Evolutionary conservation across 92 coral and sea anemone species (phyloP).

Genomic region (Blastomussa wellsi): DNA sequence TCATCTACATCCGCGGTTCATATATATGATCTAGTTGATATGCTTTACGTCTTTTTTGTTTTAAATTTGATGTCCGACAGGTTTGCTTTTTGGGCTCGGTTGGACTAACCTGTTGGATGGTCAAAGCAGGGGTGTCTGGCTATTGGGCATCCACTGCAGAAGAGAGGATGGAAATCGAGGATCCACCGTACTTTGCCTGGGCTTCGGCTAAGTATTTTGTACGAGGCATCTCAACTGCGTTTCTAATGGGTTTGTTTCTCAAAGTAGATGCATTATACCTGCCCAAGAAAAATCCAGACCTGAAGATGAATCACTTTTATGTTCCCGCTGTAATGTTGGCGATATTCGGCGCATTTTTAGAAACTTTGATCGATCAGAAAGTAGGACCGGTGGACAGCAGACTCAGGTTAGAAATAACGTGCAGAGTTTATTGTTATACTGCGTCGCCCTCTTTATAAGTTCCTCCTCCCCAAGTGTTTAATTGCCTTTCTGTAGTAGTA

Average conservation of each 20-base stretch:
- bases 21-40: no score
- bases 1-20: no score
- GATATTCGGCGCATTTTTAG: constrained; percentile 40
- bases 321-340: constrained; percentile 54
- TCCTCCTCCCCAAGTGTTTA: no score
- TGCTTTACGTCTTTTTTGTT: no score
- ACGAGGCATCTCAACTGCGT: constrained; percentile 45
- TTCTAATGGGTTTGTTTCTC: constrained; percentile 50
- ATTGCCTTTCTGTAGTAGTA: no score
- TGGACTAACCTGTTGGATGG: constrained; percentile 50
- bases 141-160: constrained; percentile 23
- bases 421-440: no score
- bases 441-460: no score
- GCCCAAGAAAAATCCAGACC: constrained; percentile 19
- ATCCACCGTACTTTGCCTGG: constrained; percentile 20
- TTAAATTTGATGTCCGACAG: no score
- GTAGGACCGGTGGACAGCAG: constrained; percentile 47
- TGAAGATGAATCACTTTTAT: constrained; percentile 28
- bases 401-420: constrained; percentile 34
- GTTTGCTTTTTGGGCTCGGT: constrained; percentile 53
- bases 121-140: constrained; percentile 32
- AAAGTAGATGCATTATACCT: constrained; percentile 23
- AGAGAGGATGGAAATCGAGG: neutral
- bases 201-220: constrained; percentile 21
- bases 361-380: constrained; percentile 57